These are phyloP conservation scores for Xanthia icteritia DNA, from an alignment of 2,888 invertebrate genomes.

Conservation along the genomic window DNA sequence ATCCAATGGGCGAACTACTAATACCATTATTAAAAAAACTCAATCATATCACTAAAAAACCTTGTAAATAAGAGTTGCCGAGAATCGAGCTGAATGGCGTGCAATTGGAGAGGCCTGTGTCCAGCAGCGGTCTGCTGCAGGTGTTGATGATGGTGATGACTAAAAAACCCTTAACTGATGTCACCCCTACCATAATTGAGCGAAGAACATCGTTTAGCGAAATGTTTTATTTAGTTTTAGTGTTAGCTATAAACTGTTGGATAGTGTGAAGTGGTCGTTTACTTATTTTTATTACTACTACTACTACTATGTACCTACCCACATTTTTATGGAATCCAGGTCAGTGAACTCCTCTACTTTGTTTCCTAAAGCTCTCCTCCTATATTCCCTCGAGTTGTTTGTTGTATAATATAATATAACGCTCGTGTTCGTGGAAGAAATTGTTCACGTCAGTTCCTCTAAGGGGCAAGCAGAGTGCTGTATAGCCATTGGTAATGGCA, in stretches of 20 bases:
- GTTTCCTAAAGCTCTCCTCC: slow-evolving; percentile 2
- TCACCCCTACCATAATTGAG: not conserved
- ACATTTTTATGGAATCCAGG: slow-evolving; percentile 31
- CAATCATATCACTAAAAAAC: not conserved
- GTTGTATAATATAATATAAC: slow-evolving; percentile 16
- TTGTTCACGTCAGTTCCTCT: slow-evolving; percentile 15
- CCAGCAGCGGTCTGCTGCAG: not conserved
- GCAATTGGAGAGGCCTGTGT: not conserved
- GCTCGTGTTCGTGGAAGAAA: not conserved
- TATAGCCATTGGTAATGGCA: slow-evolving; percentile 6
- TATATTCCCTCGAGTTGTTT: slow-evolving; percentile 1
- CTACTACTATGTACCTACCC: not conserved
- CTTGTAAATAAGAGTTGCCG: not conserved
- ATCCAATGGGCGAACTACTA: not conserved
- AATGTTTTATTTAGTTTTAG: slow-evolving; percentile 36
- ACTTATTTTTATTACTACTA: slow-evolving; percentile 35
- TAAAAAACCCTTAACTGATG: not conserved
- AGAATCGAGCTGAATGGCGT: not conserved
- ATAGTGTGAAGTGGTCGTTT: slow-evolving; percentile 41
- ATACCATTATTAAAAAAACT: not conserved
- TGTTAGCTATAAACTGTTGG: slow-evolving; percentile 30
- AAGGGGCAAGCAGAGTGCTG: slow-evolving; percentile 17
- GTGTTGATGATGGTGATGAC: not conserved
- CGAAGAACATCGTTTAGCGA: slow-evolving; percentile 6
- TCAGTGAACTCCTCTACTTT: slow-evolving; percentile 18